phyloP scores from a whole-genome alignment of 2,113 vertebrate genomes.

The Oryzias curvinotus region DNA sequence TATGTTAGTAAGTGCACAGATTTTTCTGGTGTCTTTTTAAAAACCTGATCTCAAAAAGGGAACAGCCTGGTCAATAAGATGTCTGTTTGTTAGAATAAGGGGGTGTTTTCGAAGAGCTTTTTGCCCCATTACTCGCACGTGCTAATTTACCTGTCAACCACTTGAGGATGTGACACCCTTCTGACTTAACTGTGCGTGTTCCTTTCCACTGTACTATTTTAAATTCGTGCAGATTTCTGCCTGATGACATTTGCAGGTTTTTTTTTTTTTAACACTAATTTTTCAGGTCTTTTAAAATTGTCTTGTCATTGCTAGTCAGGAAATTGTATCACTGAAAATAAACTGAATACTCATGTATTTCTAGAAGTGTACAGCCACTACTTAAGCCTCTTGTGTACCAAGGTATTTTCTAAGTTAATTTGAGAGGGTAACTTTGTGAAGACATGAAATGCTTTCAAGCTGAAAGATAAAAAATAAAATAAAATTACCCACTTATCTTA shows the following conservation, averaged over 20 bases:
- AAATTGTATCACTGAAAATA: conserved; percentile 14
- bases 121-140: conserved; percentile 57
- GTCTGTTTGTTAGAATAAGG: conserved; percentile 49
- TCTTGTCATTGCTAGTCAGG: conserved; percentile 24
- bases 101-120: conserved; percentile 30
- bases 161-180: conserved; percentile 12
- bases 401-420: conserved; percentile 12
- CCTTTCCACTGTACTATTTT: background rate
- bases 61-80: conserved; percentile 53
- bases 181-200: background rate
- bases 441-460: background rate
- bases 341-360: conserved; percentile 26
- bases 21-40: conserved; percentile 39
- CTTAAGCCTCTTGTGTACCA: conserved; percentile 8
- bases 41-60: conserved; percentile 27
- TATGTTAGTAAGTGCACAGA: conserved; percentile 12
- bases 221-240: conserved; percentile 1
- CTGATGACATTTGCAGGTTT: conserved; percentile 23
- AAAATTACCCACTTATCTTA: conserved; percentile 5
- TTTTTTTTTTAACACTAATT: conserved; percentile 24
- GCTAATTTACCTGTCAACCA: conserved; percentile 66
- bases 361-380: conserved; percentile 6
- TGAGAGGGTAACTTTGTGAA: conserved; percentile 12
- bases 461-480: conserved; percentile 4
- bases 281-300: conserved; percentile 15